Conservation (phyloP, 1,140 invertebrate species). For the Brachionus sp. region DNA sequence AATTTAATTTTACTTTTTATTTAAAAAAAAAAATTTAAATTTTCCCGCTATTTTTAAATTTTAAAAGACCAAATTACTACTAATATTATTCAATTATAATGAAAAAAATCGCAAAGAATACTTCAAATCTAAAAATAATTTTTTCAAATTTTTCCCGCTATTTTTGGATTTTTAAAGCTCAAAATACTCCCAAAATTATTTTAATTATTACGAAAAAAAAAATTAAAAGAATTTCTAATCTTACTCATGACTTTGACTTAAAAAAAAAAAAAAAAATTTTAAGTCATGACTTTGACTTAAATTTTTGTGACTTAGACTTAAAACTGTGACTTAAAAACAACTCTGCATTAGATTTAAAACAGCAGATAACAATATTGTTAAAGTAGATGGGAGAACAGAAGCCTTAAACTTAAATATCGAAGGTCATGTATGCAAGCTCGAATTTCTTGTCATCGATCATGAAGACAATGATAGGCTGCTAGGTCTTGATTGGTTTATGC, state of each 20-base stretch:
- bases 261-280: too few species aligned
- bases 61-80: background rate
- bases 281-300: too few species aligned
- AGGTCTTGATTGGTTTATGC: too few species aligned
- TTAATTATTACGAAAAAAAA: background rate
- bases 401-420: background rate
- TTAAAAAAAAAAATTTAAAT: too few species aligned
- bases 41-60: background rate
- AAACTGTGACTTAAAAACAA: too few species aligned
- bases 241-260: too few species aligned
- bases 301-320: too few species aligned
- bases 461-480: background rate
- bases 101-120: background rate
- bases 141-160: background rate
- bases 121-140: background rate
- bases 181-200: background rate
- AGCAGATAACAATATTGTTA: too few species aligned
- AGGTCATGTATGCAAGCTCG: too few species aligned
- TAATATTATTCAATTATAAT: background rate
- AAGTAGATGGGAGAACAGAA: too few species aligned
- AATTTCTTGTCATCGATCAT: background rate
- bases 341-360: too few species aligned
- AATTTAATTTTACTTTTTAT: background rate
- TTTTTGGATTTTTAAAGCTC: too few species aligned
- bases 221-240: background rate